These are phyloP conservation scores for Germaria angustata DNA, from an alignment of 2,888 invertebrate genomes.

Conservation along the genomic window DNA sequence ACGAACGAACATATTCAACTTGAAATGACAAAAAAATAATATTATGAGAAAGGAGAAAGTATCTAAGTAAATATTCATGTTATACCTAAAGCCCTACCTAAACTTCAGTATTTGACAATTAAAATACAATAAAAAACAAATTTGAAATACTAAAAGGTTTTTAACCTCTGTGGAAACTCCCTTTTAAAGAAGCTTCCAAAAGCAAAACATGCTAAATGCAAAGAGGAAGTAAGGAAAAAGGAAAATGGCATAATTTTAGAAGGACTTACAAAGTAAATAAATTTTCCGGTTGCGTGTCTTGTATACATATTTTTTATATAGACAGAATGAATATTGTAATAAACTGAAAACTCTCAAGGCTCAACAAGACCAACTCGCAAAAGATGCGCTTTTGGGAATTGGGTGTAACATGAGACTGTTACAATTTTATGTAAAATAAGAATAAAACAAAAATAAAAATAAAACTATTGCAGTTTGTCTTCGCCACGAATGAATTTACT, in stretches of 20 bases:
- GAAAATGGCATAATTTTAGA: conserved; percentile 54
- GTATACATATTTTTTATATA: background rate
- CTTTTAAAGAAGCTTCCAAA: conserved; percentile 5
- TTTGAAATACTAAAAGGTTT: conserved; percentile 32
- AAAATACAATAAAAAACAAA: background rate
- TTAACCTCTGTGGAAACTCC: conserved; percentile 49
- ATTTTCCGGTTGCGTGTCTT: conserved; percentile 63
- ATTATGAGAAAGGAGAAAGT: background rate
- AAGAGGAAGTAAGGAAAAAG: background rate
- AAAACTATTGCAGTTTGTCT: background rate
- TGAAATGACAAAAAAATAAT: conserved; percentile 27
- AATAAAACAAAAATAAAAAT: background rate
- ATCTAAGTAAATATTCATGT: conserved; percentile 6
- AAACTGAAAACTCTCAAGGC: conserved; percentile 41
- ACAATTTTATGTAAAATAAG: conserved; percentile 1
- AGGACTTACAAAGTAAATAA: conserved; percentile 42
- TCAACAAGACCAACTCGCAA: conserved; percentile 6
- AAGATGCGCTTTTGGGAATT: conserved; percentile 58
- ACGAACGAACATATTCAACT: conserved; percentile 45
- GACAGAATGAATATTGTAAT: background rate
- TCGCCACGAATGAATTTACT: background rate
- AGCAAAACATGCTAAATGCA: background rate
- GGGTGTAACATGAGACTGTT: conserved; percentile 39
- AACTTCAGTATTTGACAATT: background rate
- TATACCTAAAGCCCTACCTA: conserved; percentile 29